Base-by-base conservation (phyloP, 2,888 invertebrate genomes). In the Tortrix viridana region DNA sequence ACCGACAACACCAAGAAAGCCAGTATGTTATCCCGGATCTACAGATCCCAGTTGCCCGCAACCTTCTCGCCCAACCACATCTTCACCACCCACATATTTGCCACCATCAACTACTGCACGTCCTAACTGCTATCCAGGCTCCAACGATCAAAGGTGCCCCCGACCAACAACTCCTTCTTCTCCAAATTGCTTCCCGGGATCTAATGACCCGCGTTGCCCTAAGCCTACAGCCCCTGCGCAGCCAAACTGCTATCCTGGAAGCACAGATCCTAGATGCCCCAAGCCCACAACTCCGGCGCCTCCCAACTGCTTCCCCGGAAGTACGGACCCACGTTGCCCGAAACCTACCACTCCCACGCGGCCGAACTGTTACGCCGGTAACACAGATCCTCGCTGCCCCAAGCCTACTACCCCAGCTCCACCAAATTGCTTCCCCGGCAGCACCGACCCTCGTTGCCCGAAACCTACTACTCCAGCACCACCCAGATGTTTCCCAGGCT, bases 11-110 rank as follows among this genome's bases (percentile, higher is more conserved):
- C 59, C 65, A 6, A 65, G 69, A 1, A 58, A 43, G 9, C 49
- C 74, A 19, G 64, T 66, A 1, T 80, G 80, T 52, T 78, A 76
- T 60, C 81, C 81, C 3, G 80, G 81, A 20, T 74, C 79, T 2
- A 70, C 67, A 3, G 78, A 81, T 32, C 52, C 59, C 43, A 61
- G 72, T 26, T 84, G 82, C 60, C 71, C 77, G 16, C 65, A 66
- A 59, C 71, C 66, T 0, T 7, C 43, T 4, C 44, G 59, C 20
- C 77, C 26, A 65, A 64, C 37, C 19, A 50, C 48, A 12, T 46
- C 49, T 16, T 52, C 53, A 2, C 62, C 66, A 16, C 54, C 66
- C 0, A 64, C 64, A 23, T 64, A 64, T 23, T 50, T 59, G 20
- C 59, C 64, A 9, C 64, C 61, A 18, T 62, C 64, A 14, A 53